Base-by-base conservation (phyloP, 30 jellyfish, hydroid and myxozoan genomes). In the Pelagia noctiluca region DNA sequence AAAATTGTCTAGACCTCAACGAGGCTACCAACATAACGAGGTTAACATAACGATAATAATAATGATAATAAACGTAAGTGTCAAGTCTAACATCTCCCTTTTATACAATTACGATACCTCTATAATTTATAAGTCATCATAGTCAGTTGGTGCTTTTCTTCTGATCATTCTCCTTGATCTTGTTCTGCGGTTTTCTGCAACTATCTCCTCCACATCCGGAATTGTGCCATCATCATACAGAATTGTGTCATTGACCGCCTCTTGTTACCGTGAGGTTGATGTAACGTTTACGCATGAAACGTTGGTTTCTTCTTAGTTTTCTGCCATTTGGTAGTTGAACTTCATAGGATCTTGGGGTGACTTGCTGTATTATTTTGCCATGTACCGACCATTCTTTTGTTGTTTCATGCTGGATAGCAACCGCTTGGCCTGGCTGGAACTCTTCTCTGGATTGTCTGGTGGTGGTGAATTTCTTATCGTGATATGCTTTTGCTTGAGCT, bases 391-490 rank as follows among this genome's bases (percentile, higher is more conserved):
- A 77, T 77, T 77, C 89, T 71, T 26, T 60, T 47, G 86, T 74
- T 32, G 47, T 21, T 32, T 77, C 69, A 5, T 60, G 83, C 35
- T 77, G 86, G 2, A 77, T 52, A 12, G 83, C 83, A 16, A 60
- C 89, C 16, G 2, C 83, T 57, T 77, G 89, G 64, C 83, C 83
- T 34, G 82, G 73, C 25, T 35, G 50, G 38, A 77, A 77, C 12
- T 63, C 76, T 26, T 63, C 76, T 52, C 76, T 74, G 75, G 75
- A 12, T 49, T 47, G 86, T 34, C 66, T 52, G 69, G 83, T 11
- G 23, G 30, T 28, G n/a, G 34, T 21, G 8, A 28, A 24, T 31
- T 24, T 18, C 24, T 8, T 24, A 28, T 67, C 80, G 71, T 67
- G 71, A 25, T 31, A 67, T 28, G 13, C 18, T 25, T 67, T 67